Base-by-base conservation (phyloP, 2,888 invertebrate species). In the Lypha dubia region DNA sequence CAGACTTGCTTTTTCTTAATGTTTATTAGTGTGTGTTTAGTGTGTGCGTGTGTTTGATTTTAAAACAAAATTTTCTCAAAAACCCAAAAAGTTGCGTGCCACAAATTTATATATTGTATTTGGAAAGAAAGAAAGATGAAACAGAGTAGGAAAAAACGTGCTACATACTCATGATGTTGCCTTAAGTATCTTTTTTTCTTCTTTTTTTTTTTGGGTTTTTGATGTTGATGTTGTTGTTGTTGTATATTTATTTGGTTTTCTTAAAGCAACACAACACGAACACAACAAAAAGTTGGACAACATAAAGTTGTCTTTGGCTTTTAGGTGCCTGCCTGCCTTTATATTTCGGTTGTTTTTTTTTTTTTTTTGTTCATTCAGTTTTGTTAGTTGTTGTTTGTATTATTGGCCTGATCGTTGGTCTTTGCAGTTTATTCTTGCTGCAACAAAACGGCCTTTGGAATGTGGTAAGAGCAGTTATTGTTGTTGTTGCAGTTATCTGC, bases 31-130 rank as follows among this genome's bases (percentile, higher is more conserved):
- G 32, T 32, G 32, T 38, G 35, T 38, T 7, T 38, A 9, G 35
- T 7, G 5, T 6, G 5, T 32, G 3, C 3, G 7, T 6, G 9
- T 9, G 8, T 1, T 75, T 32, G 51, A 17, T 80, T 53, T 51
- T 62, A 17, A 8, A 17, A 11, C 28, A 38, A 35, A 22, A 46
- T 70, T 35, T 79, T 56, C 44, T 35, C 35, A 51, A 71, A 60
- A 80, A 65, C n/a, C 11, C 17, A 75, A 75, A 73, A 84, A 84
- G 74, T 84, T 84, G 84, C 84, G 77, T 84, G 84, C 68, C 77
- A 70, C 68, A 81, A 74, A 77, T 81, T 62, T 70, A 73, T 79
- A 49, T 62, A 35, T 60, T 62, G 6, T 51, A 13, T 74, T 49
- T 65, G 35, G 38, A 74, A 75, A 51, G 28, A 63, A 75, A 32